These are phyloP conservation scores for Lordiphosa clarofinis DNA, from an alignment of 1,140 invertebrate genomes.

Conservation along the genomic window DNA sequence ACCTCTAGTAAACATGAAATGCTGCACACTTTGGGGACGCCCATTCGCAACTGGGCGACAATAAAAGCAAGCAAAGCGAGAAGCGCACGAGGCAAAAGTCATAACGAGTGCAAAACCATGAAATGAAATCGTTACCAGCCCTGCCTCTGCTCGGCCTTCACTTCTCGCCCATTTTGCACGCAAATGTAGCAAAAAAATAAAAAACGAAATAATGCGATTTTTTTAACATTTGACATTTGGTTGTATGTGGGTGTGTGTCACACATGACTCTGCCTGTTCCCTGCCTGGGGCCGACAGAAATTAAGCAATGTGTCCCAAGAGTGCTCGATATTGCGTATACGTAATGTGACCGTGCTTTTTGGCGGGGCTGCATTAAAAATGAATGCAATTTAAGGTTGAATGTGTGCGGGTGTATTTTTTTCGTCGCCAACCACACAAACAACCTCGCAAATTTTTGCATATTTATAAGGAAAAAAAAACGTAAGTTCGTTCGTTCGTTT, in stretches of 20 bases:
- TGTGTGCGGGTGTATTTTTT: conserved; percentile 5
- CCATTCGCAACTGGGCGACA: conserved; percentile 64
- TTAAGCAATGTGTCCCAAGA: conserved; percentile 75
- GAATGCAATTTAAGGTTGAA: conserved; percentile 74
- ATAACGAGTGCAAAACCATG: conserved; percentile 78
- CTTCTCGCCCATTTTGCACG: conserved; percentile 15
- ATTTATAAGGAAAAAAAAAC: conserved; percentile 57
- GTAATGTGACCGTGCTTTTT: conserved; percentile 64
- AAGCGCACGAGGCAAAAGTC: conserved; percentile 56
- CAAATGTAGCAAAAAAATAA: conserved; percentile 42
- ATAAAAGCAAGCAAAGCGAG: conserved; percentile 57
- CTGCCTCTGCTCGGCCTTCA: conserved; percentile 12
- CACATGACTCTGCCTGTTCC: conserved; percentile 37
- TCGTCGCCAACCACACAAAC: conserved; percentile 36
- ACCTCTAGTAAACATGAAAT: conserved; percentile 73
- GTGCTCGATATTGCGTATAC: conserved; percentile 69
- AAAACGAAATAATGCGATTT: conserved; percentile 44
- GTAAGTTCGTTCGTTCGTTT: conserved; percentile 44
- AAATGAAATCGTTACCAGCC: conserved; percentile 73
- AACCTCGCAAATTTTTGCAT: conserved; percentile 72
- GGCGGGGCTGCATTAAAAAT: conserved; percentile 69
- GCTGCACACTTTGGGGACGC: conserved; percentile 70
- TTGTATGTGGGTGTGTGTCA: conserved; percentile 50
- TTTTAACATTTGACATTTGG: conserved; percentile 67
- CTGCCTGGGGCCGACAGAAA: conserved; percentile 39